Conservation (phyloP, 1,140 invertebrate genomes). For the Drosophila sechellia region DNA sequence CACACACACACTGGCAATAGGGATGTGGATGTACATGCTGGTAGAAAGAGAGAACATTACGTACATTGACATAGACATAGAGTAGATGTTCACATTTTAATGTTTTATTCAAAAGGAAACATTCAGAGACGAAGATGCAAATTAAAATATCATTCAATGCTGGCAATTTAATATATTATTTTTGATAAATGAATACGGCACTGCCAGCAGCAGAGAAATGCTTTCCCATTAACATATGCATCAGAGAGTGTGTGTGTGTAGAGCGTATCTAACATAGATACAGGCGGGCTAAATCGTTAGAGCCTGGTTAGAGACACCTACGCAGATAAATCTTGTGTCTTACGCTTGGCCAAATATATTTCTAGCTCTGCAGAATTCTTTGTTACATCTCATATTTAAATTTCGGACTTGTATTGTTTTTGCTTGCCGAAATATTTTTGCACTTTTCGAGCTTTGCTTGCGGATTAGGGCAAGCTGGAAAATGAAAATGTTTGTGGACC, state of each 20-base stretch:
- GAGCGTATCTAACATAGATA: no score
- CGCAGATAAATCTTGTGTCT: constrained; percentile 45
- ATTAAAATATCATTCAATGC: constrained; percentile 83
- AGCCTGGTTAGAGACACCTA: constrained; percentile 38
- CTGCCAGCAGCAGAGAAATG: constrained; percentile 35
- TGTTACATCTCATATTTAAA: constrained; percentile 46
- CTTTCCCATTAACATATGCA: constrained; percentile 49
- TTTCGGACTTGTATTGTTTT: constrained; percentile 35
- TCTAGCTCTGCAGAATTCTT: constrained; percentile 5
- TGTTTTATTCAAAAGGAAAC: constrained; percentile 83
- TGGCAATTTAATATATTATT: constrained; percentile 84
- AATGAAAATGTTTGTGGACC: constrained; percentile 46
- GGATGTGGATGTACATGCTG: neutral
- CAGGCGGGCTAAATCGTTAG: constrained; percentile 16
- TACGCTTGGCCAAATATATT: constrained; percentile 32
- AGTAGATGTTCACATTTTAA: constrained; percentile 70
- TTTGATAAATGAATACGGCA: constrained; percentile 78
- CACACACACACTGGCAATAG: constrained; percentile 10
- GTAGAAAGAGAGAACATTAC: constrained; percentile 14
- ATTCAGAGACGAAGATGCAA: constrained; percentile 79
- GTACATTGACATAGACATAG: constrained; percentile 30
- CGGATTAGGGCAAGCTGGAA: constrained; percentile 31
- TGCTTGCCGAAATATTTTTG: constrained; percentile 39
- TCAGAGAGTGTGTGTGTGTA: neutral
- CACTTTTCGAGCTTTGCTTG: constrained; percentile 37